Base-by-base conservation (phyloP, 2,797 vertebrate species). In the Uromys caudimaculatus region DNA sequence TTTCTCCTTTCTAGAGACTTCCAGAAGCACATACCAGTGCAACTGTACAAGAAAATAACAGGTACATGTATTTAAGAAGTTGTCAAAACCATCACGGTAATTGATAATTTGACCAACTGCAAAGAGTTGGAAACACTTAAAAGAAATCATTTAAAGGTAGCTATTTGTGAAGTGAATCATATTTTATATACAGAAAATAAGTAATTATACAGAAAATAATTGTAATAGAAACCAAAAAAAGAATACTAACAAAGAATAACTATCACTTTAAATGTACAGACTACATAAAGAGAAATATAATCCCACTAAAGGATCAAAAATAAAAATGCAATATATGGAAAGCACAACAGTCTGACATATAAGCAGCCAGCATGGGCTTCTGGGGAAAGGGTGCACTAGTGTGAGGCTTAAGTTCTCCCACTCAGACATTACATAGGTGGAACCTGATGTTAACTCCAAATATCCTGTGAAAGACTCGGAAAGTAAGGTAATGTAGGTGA, bases 141-240 rank as follows among this genome's bases (percentile, higher is more conserved):
- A 77, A 90, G 6, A 76, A 90, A 85, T 67, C 32, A 90, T 24
- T 32, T 71, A 54, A 91, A 73, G 54, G 27, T 8, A 24, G 44
- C 27, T 73, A 87, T 73, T 54, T 91, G 21, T 78, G 29, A 79
- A 91, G 50, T 91, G 76, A 91, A 78, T n/a, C 41, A 60, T 54
- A 89, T 62, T 60, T 94, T 73, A 79, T 38, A 90, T 38, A 60
- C 0, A 86, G 60, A 79, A 77, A 85, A 38, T 69, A 77, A 89
- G 58, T 41, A 79, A 85, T 16, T 78, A 78, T 62, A 90, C 27
- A 16, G 35, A 73, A 87, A 58, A 71, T 41, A 32, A 91, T 60
- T 78, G 13, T 23, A 73, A n/a, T 8, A 87, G n/a, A 77, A 86
- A 94, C 54, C 41, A 73, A 91, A 41, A 79, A 47, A 87, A 44